Evolutionary conservation across 2,888 invertebrate genomes (phyloP).

Genomic region (Sinhomidia bicolor): DNA sequence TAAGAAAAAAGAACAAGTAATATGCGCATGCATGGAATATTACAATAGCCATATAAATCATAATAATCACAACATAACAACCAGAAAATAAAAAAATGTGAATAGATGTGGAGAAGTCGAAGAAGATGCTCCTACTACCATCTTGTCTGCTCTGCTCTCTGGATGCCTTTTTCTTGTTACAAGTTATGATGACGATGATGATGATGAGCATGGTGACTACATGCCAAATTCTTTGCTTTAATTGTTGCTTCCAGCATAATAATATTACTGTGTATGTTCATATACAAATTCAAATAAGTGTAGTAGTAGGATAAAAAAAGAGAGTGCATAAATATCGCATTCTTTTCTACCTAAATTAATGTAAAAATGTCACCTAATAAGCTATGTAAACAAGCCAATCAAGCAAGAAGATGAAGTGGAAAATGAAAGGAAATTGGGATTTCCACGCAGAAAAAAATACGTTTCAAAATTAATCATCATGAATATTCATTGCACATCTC

Average conservation of each 20-base stretch:
- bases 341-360: constrained; percentile 14
- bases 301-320: background rate
- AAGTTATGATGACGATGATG: constrained; percentile 27
- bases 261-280: background rate
- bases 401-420: background rate
- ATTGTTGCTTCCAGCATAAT: constrained; percentile 44
- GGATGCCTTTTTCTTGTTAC: constrained; percentile 51
- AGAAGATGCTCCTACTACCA: constrained; percentile 42
- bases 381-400: constrained; percentile 48
- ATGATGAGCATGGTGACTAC: constrained; percentile 40
- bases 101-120: background rate
- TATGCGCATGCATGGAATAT: constrained; percentile 54
- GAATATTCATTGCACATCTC: constrained; percentile 71
- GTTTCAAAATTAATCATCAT: constrained; percentile 58
- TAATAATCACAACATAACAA: constrained; percentile 39
- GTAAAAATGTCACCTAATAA: constrained; percentile 51
- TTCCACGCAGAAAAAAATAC: constrained; percentile 9
- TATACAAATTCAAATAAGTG: background rate
- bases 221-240: constrained; percentile 32
- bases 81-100: background rate
- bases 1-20: constrained; percentile 39
- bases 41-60: constrained; percentile 54
- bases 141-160: constrained; percentile 5
- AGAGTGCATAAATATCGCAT: background rate
- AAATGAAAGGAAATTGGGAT: constrained; percentile 45